Base-by-base conservation (phyloP, 2,888 invertebrate genomes). In the Pomacea canaliculata region DNA sequence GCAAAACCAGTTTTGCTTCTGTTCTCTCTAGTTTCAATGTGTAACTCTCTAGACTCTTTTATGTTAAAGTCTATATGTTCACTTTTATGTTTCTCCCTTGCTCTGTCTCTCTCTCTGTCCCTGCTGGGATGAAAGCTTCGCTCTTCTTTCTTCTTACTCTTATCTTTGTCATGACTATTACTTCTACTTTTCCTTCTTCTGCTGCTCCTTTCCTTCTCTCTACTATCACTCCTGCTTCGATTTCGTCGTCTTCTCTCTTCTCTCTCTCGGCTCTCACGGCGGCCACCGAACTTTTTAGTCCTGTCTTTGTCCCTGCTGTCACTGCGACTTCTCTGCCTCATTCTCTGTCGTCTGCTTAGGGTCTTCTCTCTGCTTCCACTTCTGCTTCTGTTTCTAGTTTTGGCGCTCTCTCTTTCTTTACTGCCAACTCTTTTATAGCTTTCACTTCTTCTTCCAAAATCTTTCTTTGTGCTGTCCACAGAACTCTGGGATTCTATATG, bases 231-330 rank as follows among this genome's bases (percentile, higher is more conserved):
- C 49, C 19, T 37, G 13, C 16, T n/a, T 18, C 69, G 56, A n/a
- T 68, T 23, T 48, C 23, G 48, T 8, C 37, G 9, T 56, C 51
- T n/a, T 49, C 70, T 27, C 51, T 16, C 7, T 16, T 56, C 19
- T 63, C 74, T 66, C 19, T 70, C 69, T n/a, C 77, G 63, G 63
- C 72, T 76, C 16, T 71, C 66, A 67, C 73, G 66, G 10, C 74
- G 73, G 62, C 73, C 69, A 67, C 69, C 68, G 65, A 68, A 27
- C 37, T 49, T 71, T 27, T 70, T 77, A 19, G 65, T 69, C 16
- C 71, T 37, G 46, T 73, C 66, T 62, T 67, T 62, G 49, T 67
- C 72, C 62, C 71, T 56, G 27, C 66, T 65, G 37, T 60, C 62
- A 23, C 49, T 73, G 23, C 72, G 59, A n/a, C 56, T 70, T 60